phyloP scores from a whole-genome alignment of 2,888 invertebrate species.

The Ceratothoa steindachneri region DNA sequence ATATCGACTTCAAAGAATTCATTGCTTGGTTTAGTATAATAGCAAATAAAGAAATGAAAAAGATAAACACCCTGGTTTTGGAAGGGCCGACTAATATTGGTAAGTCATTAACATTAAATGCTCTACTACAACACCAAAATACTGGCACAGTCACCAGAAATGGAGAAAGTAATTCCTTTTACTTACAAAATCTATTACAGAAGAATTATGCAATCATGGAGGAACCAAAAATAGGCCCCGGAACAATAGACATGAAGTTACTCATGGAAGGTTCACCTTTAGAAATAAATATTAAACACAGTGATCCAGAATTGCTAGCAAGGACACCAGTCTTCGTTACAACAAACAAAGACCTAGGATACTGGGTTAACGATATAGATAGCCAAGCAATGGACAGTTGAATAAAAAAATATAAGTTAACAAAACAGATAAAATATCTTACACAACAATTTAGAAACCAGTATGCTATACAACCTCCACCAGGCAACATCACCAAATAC shows the following conservation, averaged over 20 bases:
- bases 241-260: background rate
- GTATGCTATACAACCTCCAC: background rate
- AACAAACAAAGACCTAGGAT: background rate
- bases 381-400: background rate
- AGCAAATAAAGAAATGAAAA: background rate
- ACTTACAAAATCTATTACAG: background rate
- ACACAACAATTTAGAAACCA: background rate
- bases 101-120: background rate
- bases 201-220: background rate
- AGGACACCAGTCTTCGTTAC: slow-evolving; percentile 1
- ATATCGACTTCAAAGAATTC: background rate
- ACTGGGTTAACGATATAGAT: background rate
- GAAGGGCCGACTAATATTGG: slow-evolving; percentile 9
- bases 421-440: background rate
- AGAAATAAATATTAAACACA: background rate
- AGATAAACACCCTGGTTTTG: background rate
- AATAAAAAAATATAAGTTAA: background rate
- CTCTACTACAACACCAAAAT: background rate
- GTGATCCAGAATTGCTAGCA: background rate
- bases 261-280: background rate
- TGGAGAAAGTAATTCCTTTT: background rate
- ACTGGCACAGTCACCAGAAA: background rate
- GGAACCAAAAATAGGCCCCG: background rate
- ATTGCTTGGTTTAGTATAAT: background rate
- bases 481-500: background rate